phyloP scores from a whole-genome alignment of 2,888 invertebrate species.

The Scaeva pyrastri region DNA sequence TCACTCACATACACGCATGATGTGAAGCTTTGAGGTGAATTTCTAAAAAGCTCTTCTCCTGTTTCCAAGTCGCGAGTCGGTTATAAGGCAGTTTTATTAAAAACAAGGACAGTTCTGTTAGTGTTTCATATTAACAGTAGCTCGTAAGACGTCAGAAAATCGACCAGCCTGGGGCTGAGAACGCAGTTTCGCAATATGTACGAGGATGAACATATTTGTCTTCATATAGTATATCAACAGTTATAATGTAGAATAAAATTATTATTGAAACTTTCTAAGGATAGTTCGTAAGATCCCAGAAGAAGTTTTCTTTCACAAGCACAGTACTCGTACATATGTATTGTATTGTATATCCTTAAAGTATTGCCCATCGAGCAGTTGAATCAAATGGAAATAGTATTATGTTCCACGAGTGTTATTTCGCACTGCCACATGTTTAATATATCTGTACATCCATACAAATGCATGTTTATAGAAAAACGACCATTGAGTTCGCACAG shows the following conservation, averaged over 20 bases:
- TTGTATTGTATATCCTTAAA: not conserved
- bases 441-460: not conserved
- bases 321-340: too few relatives aligned
- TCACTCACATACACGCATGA: not conserved
- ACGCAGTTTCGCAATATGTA: not conserved
- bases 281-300: conserved; percentile 20
- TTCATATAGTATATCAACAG: too few relatives aligned
- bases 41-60: conserved; percentile 19
- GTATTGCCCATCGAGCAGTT: conserved; percentile 19
- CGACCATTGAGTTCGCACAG: conserved; percentile 8
- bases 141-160: not conserved
- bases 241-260: too few relatives aligned
- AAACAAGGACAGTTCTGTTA: too few relatives aligned
- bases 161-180: not conserved
- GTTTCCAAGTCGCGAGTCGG: not conserved
- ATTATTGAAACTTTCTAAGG: not conserved
- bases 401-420: conserved; percentile 24
- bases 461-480: not conserved
- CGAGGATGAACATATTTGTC: too few relatives aligned
- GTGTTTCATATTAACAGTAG: not conserved
- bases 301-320: not conserved
- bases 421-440: not conserved
- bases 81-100: not conserved
- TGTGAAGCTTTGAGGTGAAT: conserved; percentile 7
- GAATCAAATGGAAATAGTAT: conserved; percentile 33